Conservation (phyloP, 2,113 vertebrate species). For the Pelusios castaneus region DNA sequence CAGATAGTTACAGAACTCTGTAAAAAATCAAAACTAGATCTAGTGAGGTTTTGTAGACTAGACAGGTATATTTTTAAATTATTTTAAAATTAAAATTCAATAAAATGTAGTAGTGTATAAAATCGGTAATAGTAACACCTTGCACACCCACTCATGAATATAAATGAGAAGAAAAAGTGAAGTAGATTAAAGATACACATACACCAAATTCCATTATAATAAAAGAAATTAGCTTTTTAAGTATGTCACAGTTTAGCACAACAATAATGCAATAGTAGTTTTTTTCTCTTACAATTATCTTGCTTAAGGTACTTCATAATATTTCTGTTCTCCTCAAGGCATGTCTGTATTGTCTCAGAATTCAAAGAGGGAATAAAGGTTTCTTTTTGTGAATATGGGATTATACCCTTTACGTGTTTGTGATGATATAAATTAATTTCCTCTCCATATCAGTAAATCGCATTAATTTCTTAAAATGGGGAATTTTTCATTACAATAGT, state of each 20-base stretch:
- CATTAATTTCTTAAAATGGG: slow-evolving; percentile 74
- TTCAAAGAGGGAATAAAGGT: slow-evolving; percentile 72
- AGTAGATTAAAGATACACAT: slow-evolving; percentile 60
- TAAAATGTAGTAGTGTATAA: not conserved
- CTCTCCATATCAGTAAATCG: slow-evolving; percentile 68
- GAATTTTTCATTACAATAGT: slow-evolving; percentile 75
- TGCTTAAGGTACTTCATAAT: slow-evolving; percentile 75
- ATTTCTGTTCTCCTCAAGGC: slow-evolving; percentile 73
- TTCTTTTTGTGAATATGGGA: slow-evolving; percentile 67
- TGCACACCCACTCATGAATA: slow-evolving; percentile 41
- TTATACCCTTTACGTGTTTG: slow-evolving; percentile 71
- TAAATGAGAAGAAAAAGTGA: slow-evolving; percentile 49
- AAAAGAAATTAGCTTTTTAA: slow-evolving; percentile 76
- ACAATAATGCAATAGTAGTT: slow-evolving; percentile 71
- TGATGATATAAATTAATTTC: slow-evolving; percentile 72
- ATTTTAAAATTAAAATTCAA: slow-evolving; percentile 11
- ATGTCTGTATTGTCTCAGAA: slow-evolving; percentile 70
- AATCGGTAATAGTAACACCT: slow-evolving; percentile 38
- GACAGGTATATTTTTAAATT: slow-evolving; percentile 39
- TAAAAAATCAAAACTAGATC: not conserved
- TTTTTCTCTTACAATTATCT: slow-evolving; percentile 71
- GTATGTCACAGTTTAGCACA: slow-evolving; percentile 75
- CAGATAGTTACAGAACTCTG: not conserved
- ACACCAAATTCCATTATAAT: slow-evolving; percentile 70
- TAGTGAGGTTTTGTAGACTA: not conserved